Evolutionary conservation across 2,797 vertebrate species (phyloP), one percentile per base, ranked within the genome.

Genomic region (Trichosurus vulpecula): DNA sequence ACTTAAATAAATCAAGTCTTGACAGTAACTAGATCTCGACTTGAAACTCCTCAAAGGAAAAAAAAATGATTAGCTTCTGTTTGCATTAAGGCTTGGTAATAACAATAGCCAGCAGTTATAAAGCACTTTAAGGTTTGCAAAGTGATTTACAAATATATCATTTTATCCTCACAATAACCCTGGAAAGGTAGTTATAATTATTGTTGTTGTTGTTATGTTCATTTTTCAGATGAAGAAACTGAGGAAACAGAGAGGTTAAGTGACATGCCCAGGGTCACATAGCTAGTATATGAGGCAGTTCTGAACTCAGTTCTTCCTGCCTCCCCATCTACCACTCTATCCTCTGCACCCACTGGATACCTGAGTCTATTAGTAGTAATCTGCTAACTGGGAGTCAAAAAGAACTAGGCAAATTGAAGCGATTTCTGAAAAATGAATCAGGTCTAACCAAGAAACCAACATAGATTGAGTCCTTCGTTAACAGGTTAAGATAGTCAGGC

Each of bases 181-280:
- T 19, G 13, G n/a, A 74, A n/a, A 13, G 31, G 35, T 66, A 35
- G 35, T 16, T 13, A 35, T 61, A 13, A 61, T 14, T 1, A 30
- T 58, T 9, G 14, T 35, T 0, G 4, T 61, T 2, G 4, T 61
- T 0, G 4, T 13, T 6, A 31, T 58, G 1, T n/a, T n/a, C 35
- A 74, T 41, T 74, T 74, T n/a, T 74, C 61, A 41, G 14, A n/a
- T n/a, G 35, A 41, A 61, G 6, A n/a, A 74, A 74, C 4, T 74
- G 35, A 74, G n/a, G 5, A n/a, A 35, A 66, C 35, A 74, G 14
- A 66, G 61, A n/a, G 6, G 16, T 74, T 74, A n/a, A n/a, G 61
- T 74, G 35, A 74, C 6, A 74, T 13, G 11, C 5, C 61, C 35
- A 41, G n/a, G 5, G 16, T 19, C 16, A 41, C 16, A 41, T 74